These are phyloP conservation scores for Ptychoptera contaminata DNA, from an alignment of 2,888 invertebrate genomes.

Conservation along the genomic window DNA sequence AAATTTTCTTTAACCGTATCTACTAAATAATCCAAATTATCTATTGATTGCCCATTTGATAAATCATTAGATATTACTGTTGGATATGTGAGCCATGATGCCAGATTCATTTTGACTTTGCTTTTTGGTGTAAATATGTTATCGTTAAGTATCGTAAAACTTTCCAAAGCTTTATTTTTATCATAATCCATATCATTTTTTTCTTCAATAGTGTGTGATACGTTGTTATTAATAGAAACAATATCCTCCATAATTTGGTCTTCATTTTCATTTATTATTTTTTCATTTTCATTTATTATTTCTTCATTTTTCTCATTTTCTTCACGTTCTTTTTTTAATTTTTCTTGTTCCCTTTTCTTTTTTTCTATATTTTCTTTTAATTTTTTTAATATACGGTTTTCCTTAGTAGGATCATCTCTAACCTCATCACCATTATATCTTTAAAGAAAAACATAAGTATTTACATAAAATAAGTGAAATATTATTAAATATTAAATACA, in stretches of 20 bases:
- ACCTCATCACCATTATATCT: constrained; percentile 36
- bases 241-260: too few species aligned
- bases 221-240: not conserved
- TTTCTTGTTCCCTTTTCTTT: constrained; percentile 23
- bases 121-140: constrained; percentile 40
- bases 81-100: constrained; percentile 76
- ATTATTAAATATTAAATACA: constrained; percentile 1
- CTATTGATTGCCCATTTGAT: constrained; percentile 33
- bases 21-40: constrained; percentile 34
- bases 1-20: constrained; percentile 40
- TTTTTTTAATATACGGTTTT: constrained; percentile 39
- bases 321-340: constrained; percentile 21
- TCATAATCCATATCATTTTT: constrained; percentile 10
- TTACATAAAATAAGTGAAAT: not conserved
- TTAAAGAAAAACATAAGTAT: constrained; percentile 9
- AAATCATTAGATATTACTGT: constrained; percentile 59
- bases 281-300: not conserved
- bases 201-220: constrained; percentile 8
- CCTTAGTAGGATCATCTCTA: constrained; percentile 30
- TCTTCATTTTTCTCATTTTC: constrained; percentile 17
- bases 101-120: constrained; percentile 59
- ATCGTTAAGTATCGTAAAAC: constrained; percentile 52
- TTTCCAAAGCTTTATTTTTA: constrained; percentile 13
- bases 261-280: not conserved
- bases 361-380: constrained; percentile 42